Percentiles rank a stretch among this genome's conserved stretches.
Evolutionary conservation across 2,797 vertebrate species (phyloP).

Genomic region (Delichon dasypus): DNA sequence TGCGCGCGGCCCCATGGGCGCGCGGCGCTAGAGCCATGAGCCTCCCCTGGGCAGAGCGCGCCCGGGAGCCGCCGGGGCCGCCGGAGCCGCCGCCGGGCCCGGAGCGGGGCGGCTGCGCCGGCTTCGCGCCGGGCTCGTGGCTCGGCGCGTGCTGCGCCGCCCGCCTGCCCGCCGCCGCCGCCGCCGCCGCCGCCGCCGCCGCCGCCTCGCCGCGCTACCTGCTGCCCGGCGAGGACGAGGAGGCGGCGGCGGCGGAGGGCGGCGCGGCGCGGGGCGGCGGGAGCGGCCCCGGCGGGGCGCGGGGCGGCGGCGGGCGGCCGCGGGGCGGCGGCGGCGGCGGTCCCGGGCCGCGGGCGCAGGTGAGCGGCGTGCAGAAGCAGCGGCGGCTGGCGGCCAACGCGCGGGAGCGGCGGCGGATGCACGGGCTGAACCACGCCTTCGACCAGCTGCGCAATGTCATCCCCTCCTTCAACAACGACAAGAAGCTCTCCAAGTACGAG

Average conservation of each 20-base stretch:
- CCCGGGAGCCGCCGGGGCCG: background rate
- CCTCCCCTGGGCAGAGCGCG: background rate
- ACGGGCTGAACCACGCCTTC: conserved; percentile 95
- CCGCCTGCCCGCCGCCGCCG: conserved; percentile 82
- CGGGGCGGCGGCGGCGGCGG: background rate
- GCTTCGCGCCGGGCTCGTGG: conserved; percentile 83
- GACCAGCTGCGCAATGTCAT: conserved; percentile 97
- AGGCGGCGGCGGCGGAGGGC: background rate
- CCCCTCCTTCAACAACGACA: conserved; percentile 96
- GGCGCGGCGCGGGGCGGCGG: background rate
- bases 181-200: conserved; percentile 78
- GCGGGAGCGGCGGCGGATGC: conserved; percentile 92
- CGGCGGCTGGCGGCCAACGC: conserved; percentile 93
- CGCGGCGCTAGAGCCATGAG: background rate
- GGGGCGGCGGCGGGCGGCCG: background rate
- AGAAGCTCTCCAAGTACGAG: conserved; percentile 97
- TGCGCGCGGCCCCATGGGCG: background rate
- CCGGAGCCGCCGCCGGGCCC: background rate
- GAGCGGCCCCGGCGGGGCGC: background rate
- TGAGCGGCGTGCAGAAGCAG: conserved; percentile 86
- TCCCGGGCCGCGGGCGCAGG: conserved; percentile 21
- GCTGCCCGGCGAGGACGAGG: background rate
- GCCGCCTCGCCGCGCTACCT: conserved; percentile 72
- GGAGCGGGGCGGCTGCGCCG: conserved; percentile 52
- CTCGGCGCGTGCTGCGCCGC: conserved; percentile 83